Base-by-base conservation (phyloP, 2,888 invertebrate genomes). In the Drosophila recens region DNA sequence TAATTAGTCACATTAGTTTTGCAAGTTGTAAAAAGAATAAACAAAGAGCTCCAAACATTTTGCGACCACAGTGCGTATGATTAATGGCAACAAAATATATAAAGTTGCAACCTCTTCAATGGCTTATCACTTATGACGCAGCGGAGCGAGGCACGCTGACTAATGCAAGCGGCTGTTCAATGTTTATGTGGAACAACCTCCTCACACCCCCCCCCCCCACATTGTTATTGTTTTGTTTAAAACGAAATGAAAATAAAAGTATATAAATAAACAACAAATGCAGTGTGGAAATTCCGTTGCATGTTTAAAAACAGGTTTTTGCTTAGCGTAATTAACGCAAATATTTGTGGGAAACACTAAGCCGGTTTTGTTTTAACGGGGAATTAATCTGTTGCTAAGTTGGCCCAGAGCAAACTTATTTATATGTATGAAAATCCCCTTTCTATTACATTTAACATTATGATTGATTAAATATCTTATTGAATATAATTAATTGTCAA, bases 241-340 rank as follows among this genome's bases (percentile, higher is more conserved):
- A 33, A 34, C 10, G 30, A 38, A 30, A 45, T n/a, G 9, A 33
- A 48, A 33, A 38, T 36, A 45, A n/a, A 36, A 36, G 46, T n/a
- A 15, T 17, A 36, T 43, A 67, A 38, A 23, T n/a, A 40, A 49
- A 43, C 33, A 53, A 46, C 54, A 49, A 66, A 59, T 66, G 61
- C 49, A 68, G 20, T 27, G 20, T 27, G 15, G 30, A 61, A 65
- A 59, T 46, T 59, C 34, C 49, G 36, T 3, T 30, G 48, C 46
- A 36, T 20, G 36, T 34, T 17, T 2, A 9, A 51, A 73, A 87
- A 78, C 84, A 65, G 80, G 86, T 83, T 81, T 67, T 46, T 43
- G 40, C 49, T 33, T 4, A 10, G 58, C 11, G 34, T 42, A 68
- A 78, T 84, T 79, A 74, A 20, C 5, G 38, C 42, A 56, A 82